Base-by-base conservation (phyloP, 2,797 vertebrate species). In the Hylomyscus alleni region DNA sequence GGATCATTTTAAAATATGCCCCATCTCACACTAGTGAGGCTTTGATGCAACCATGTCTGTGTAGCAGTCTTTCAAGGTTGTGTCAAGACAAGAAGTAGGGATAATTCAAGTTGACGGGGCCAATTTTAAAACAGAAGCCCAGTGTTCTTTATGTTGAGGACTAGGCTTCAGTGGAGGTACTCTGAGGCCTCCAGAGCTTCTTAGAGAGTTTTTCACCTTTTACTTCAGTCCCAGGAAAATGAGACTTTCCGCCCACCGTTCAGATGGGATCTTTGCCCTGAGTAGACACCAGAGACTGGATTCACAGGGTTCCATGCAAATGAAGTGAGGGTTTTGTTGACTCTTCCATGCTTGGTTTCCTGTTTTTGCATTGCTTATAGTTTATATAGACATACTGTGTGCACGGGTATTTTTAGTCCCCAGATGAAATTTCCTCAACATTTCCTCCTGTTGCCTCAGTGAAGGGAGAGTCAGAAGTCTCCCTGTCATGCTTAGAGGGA, bases 81-180 rank as follows among this genome's bases (percentile, higher is more conserved):
- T 90, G 81, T 97, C 94, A 90, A 96, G 97, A 89, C 87, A 78
- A 95, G 93, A 96, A 90, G 90, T 73, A 47, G 77, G 81, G 31
- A 93, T 97, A 95, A 98, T 95, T 97, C 94, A 97, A 85, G 56
- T 83, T 50, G 95, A 97, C 84, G 58, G n/a, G 60, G 80, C 93
- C 97, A 97, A 90, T 91, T 97, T 97, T 82, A 20, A 97, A 91
- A 98, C 97, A 98, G 97, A 98, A 72, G 62, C n/a, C 72, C 67
- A 96, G 65, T 98, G 96, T 98, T 97, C 67, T 56, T 90, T 96
- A 80, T 81, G 88, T 78, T 76, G 90, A 95, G 87, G 91, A 95
- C 83, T 91, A 44, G 76, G 81, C 89, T 97, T 72, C 90, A 92
- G 87, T 80, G 78, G 92, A 96, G 75, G 65, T 72, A n/a, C 60